Conservation (phyloP, 2,888 invertebrate species). For the Baronia brevicornis region DNA sequence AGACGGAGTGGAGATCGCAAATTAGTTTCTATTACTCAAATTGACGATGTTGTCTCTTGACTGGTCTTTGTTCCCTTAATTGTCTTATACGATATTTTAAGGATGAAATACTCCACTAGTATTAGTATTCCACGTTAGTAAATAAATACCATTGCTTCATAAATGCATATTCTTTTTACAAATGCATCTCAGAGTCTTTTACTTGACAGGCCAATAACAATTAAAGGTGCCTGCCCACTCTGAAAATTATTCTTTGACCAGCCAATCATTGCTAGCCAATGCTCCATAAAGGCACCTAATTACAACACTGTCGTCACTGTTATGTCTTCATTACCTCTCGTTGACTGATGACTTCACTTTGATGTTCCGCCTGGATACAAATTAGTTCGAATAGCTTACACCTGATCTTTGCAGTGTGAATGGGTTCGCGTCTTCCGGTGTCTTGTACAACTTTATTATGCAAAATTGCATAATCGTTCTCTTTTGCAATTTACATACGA, state of each 20-base stretch:
- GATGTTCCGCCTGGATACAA: conserved; percentile 27
- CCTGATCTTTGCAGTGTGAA: conserved; percentile 22
- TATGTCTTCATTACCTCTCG: conserved; percentile 42
- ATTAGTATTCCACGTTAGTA: no score
- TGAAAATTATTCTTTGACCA: conserved; percentile 29
- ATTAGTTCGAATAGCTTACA: conserved; percentile 22
- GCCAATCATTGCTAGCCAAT: conserved; percentile 35
- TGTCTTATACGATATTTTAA: no score
- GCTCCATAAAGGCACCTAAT: conserved; percentile 50
- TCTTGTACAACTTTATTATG: conserved; percentile 6
- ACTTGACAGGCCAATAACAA: conserved; percentile 7
- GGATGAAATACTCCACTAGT: no score
- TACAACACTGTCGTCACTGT: conserved; percentile 45
- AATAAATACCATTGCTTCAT: no score
- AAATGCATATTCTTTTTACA: no score
- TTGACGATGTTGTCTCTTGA: no score
- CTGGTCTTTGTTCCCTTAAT: no score
- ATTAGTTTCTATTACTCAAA: no score
- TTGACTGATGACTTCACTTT: conserved; percentile 45
- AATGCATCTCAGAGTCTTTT: conserved; percentile 8
- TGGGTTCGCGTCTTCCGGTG: conserved; percentile 17
- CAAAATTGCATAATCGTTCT: no score
- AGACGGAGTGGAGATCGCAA: no score
- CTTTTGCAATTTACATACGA: no score
- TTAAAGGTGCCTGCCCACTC: not conserved